These are phyloP conservation scores for Conger conger DNA, from an alignment of 2,113 vertebrate species.

Conservation along the genomic window DNA sequence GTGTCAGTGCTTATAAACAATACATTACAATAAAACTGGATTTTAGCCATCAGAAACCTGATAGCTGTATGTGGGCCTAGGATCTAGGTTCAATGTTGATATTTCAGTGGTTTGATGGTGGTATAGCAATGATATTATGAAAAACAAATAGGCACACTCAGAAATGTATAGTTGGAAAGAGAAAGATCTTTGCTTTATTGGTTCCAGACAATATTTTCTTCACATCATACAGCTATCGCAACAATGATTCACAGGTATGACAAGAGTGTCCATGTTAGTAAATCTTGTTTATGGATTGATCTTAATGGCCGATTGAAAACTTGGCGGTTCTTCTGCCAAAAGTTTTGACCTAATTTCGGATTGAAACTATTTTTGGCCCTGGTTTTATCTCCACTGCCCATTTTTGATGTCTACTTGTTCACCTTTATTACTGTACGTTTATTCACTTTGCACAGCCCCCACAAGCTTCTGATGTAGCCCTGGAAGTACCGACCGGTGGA, in stretches of 20 bases:
- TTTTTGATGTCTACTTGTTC: not conserved
- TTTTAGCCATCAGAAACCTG: not conserved
- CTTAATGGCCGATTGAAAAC: not conserved
- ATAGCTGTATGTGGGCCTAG: not conserved
- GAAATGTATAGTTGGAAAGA: not conserved
- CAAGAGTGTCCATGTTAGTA: not conserved
- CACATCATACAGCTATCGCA: conserved; percentile 22
- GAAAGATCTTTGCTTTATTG: conserved; percentile 22
- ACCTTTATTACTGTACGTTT: not conserved
- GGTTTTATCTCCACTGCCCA: not conserved
- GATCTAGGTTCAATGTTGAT: not conserved
- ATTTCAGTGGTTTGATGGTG: not conserved
- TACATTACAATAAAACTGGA: not conserved
- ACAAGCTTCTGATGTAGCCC: not conserved
- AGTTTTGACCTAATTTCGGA: not conserved
- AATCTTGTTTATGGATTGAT: not conserved
- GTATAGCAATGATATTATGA: not conserved
- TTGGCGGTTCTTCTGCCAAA: not conserved
- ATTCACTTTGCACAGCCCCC: not conserved
- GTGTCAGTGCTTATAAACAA: not conserved
- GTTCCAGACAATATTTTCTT: conserved; percentile 29
- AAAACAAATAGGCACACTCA: not conserved
- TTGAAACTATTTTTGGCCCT: not conserved
- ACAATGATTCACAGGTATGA: conserved; percentile 6
- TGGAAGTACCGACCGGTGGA: too few relatives aligned